Evolutionary conservation across 2,113 vertebrate genomes (phyloP).

Genomic region (Barnardius zonarius): DNA sequence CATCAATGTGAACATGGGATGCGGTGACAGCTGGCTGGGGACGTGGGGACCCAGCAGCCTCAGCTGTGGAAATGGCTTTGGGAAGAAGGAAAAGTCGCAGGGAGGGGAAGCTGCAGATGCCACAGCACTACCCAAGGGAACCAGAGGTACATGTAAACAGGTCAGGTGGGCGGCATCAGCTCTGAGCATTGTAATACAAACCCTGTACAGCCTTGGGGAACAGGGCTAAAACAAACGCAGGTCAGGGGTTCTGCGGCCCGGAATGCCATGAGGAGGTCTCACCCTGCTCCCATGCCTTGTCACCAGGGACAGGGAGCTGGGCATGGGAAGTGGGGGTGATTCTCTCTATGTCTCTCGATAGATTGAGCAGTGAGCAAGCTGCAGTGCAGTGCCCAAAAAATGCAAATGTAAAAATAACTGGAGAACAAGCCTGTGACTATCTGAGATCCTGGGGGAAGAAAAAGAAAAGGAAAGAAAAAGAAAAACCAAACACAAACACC

Average conservation of each 20-base stretch:
- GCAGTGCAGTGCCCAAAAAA: background rate
- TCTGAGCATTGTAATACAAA: background rate
- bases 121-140: background rate
- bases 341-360: background rate
- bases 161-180: background rate
- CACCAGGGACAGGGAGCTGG: background rate
- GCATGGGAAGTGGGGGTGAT: background rate
- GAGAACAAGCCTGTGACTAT: background rate
- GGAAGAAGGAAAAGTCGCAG: background rate
- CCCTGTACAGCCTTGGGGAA: background rate
- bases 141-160: background rate
- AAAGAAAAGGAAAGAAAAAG: too few species aligned
- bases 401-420: background rate
- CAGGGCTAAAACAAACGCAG: background rate
- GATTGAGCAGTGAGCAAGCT: background rate
- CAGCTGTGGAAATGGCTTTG: background rate
- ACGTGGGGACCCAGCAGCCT: accelerated
- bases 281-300: background rate
- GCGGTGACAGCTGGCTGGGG: background rate
- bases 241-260: accelerated
- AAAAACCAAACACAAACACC: background rate
- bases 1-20: background rate
- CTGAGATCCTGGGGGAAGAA: background rate
- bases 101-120: background rate
- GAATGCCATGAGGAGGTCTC: background rate